Evolutionary conservation across 2,888 invertebrate genomes (phyloP), one percentile per base, ranked within the genome.

Genomic region (Himalopsyche tibetana): DNA sequence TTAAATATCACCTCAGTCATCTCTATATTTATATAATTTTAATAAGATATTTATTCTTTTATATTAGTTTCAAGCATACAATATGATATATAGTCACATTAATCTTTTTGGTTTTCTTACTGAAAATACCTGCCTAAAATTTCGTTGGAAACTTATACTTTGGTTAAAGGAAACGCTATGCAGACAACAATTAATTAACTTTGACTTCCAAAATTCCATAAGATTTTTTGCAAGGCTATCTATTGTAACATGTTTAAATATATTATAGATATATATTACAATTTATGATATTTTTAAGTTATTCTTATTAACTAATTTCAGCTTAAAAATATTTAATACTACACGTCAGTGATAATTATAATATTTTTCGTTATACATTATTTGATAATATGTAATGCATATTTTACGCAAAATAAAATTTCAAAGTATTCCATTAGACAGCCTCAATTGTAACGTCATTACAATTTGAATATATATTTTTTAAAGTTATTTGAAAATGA

Each of bases 201-300:
- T n/a, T 36, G 36, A 15, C 15, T 74, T 74, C 36, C 74, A 36
- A 74, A 74, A 36, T 74, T 36, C 74, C 74, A 74, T 74, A 74
- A 74, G 74, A 74, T 74, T 74, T 74, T 74, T 74, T 74, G 74
- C 74, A 74, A 74, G 74, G 74, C 74, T 74, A 74, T 74, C 74
- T 74, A 74, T 74, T 74, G 74, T 74, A 74, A 74, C 74, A 74
- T 74, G 74, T 74, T 74, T 74, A 28, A 74, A 74, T 74, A 74
- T 74, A 12, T 36, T 74, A 74, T 69, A 69, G 38, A 15, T 28
- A 74, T 74, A 36, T 74, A 69, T 69, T 38, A 74, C 36, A 36
- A 80, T 80, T 40, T n/a, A 80, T 45, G n/a, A 80, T 80, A 80
- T 80, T 80, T 80, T 80, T 28, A 28, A 45, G 45, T 80, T 45